Base-by-base conservation (phyloP, 23 tunicate genomes). In the Phallusia fumigata region DNA sequence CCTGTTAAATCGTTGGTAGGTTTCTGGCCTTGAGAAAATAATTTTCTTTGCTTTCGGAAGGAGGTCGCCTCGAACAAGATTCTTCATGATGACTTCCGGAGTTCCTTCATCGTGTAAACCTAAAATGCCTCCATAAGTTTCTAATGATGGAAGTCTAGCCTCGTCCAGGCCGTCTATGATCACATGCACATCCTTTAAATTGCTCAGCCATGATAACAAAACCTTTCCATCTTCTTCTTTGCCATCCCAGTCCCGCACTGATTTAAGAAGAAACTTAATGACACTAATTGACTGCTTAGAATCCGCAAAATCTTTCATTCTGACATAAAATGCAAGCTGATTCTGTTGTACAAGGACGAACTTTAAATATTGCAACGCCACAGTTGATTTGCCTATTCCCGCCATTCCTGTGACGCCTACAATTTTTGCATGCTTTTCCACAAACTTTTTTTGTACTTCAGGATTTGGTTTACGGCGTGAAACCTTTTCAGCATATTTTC, bases 321-420 rank as follows among this genome's bases (percentile, higher is more conserved):
- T 21, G 5, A 58, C 69, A 16, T 58, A 58, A 13, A 58, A 58
- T 8, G 69, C 69, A 2, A 58, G 28, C 16, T 22, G 28, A 3
- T 58, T 22, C 8, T 13, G 28, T 3, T 58, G 28, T 1, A 1
- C 69, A 1, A 21, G 16, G 8, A 16, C 28, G 3, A 22, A 2
- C 5, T 58, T 58, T 58, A 58, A 58, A 13, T 58, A 58, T 24
- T 58, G 11, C 26, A 58, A 1, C 28, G 69, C 69, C 69, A 24
- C 69, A 58, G 69, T 13, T 24, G 69, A 58, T 58, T 58, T 58
- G 28, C 69, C 69, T 21, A 58, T 58, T 22, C 69, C 69, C 26
- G 69, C 69, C 26, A 21, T 24, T 58, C 69, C 69, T 6, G 69
- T 58, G 69, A 58, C 69, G 28, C 69, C 69, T 58, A 58, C 69